Base-by-base conservation (phyloP, 2,888 invertebrate species). In the Lathronympha strigana region DNA sequence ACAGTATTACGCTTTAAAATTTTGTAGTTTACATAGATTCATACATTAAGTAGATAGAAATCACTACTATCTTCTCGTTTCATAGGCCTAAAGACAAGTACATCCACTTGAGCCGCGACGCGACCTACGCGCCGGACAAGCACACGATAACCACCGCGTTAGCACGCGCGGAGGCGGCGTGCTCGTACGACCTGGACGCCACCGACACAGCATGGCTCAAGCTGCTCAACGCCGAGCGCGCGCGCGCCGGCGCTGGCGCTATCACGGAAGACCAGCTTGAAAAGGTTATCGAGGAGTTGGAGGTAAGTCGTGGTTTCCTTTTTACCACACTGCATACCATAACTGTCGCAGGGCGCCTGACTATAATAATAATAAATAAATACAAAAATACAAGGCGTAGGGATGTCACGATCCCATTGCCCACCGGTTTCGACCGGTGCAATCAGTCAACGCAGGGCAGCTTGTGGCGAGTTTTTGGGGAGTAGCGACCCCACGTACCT, bases 141-240 rank as follows among this genome's bases (percentile, higher is more conserved):
- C 98, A 98, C 91, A 94, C 95, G 80, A 92, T 98, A 75, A 97
- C 97, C 69, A 95, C 95, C 75, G 97, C 97, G 71, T 97, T 97
- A 67, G 94, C 97, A 63, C 93, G 95, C 80, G 96, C 98, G 15
- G 98, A 99, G 86, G 97, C 97, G 74, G 96, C 97, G 23, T 98
- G 98, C 90, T 96, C 96, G 71, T 99, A 99, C 85, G 99, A 99
- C 88, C 93, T 99, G 79, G 99, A 99, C 90, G 97, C 98, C 77
- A 95, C 96, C 71, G 99, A 99, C 88, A 95, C 96, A 68, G 94
- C 96, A 49, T 99, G 99, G 99, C 93, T 99, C 69, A 94, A 95
- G 74, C 93, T 96, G 69, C 90, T 97, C 62, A 98, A 99, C 87
- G 95, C 96, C n/a, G 97, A 98, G 88, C 94, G 98, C 69, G 95